phyloP scores from a whole-genome alignment of 2,888 invertebrate genomes.

The Sialis fuliginosa region DNA sequence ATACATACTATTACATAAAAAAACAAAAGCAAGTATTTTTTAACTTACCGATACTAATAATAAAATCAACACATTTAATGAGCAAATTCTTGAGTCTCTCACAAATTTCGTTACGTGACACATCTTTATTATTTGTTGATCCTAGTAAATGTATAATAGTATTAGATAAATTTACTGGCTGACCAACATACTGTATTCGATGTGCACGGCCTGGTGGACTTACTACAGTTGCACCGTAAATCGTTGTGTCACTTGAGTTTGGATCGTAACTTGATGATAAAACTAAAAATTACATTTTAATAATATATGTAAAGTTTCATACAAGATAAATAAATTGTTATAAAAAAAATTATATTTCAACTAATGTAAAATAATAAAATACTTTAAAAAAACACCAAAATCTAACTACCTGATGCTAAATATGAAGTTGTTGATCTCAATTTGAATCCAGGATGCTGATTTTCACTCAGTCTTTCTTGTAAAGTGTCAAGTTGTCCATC shows the following conservation, averaged over 20 bases:
- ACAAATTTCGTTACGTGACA: slow-evolving; percentile 26
- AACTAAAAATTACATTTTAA: slow-evolving; percentile 6
- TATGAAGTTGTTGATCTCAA: slow-evolving; percentile 15
- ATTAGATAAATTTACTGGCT: not conserved
- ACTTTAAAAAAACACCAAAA: not conserved
- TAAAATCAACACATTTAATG: slow-evolving; percentile 31
- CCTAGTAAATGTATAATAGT: slow-evolving; percentile 1
- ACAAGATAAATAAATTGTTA: not conserved
- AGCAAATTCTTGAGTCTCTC: slow-evolving; percentile 33
- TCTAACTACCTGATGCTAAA: slow-evolving; percentile 3
- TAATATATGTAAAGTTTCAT: too few relatives aligned
- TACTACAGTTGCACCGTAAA: not conserved
- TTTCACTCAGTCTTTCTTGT: slow-evolving; percentile 21
- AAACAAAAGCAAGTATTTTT: slow-evolving; percentile 10
- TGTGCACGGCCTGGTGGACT: slow-evolving; percentile 2
- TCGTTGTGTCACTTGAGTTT: not conserved
- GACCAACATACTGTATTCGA: not conserved
- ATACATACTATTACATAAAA: slow-evolving; percentile 8
- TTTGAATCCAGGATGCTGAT: slow-evolving; percentile 16
- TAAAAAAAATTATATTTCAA: not conserved
- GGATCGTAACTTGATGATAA: slow-evolving; percentile 5
- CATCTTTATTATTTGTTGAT: slow-evolving; percentile 5
- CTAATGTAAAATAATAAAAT: too few relatives aligned
- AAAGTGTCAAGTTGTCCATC: slow-evolving; percentile 35
- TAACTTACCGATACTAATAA: slow-evolving; percentile 20